Base-by-base conservation (phyloP, 2,888 invertebrate species). In the Ectemnius cavifrons region DNA sequence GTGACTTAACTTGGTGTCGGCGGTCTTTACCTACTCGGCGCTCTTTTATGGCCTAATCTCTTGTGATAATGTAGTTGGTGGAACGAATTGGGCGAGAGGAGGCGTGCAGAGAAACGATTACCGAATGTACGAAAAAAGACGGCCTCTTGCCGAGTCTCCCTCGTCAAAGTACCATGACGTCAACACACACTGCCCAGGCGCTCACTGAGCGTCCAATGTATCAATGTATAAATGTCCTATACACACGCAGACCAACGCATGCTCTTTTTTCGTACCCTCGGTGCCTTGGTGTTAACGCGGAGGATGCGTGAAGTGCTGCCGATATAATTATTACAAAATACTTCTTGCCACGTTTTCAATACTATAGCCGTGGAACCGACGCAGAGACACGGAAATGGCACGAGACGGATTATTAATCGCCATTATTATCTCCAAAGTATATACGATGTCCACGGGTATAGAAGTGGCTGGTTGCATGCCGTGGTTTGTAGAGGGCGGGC, bases 381-480 rank as follows among this genome's bases (percentile, higher is more conserved):
- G 23, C 23, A 23, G 23, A 52, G 52, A 14, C 52, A 52, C 52
- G 52, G 58, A 62, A 56, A 65, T 60, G 63, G 62, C 57, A 69
- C 62, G 60, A 63, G 60, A 60, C 65, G 57, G 56, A 45, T 67
- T 14, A 45, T 52, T 16, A 58, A 69, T 76, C 61, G 60, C 71
- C 63, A 66, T 63, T 57, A 59, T 58, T 37, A 37, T 37, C 23
- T 62, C 60, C 61, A 60, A 57, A 64, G 64, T 63, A 52, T 63
- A 69, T 52, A 14, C 52, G 16, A 75, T 75, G 65, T 79, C 66
- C 69, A 64, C 73, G 73, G 77, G 72, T 64, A 80, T 63, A 78
- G 75, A 75, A 69, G 73, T 65, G 63, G 75, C 64, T 75, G 79
- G 78, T 81, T 86, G 85, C 83, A 86, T 85, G 85, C 71, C 78